These are phyloP conservation scores for Phortica variegata DNA, from an alignment of 1,140 invertebrate genomes.

Conservation along the genomic window DNA sequence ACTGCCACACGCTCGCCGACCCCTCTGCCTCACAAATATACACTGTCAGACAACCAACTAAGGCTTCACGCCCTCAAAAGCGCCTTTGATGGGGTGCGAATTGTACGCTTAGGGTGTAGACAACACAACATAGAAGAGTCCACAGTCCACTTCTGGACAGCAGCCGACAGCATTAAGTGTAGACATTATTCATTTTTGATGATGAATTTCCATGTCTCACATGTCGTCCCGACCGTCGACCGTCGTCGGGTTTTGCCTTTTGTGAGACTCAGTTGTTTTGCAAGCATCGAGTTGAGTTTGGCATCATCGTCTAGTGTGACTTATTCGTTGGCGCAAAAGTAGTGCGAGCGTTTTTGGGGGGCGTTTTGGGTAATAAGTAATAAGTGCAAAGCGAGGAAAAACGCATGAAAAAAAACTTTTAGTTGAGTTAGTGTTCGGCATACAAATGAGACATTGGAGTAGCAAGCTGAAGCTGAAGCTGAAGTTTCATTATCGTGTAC, in stretches of 20 bases:
- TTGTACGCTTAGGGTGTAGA: conserved; percentile 38
- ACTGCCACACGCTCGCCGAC: too few relatives aligned
- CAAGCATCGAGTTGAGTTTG: too few relatives aligned
- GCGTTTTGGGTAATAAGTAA: conserved; percentile 49
- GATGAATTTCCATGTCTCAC: conserved; percentile 55
- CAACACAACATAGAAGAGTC: background rate
- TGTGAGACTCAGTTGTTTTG: too few relatives aligned
- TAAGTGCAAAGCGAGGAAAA: conserved; percentile 38
- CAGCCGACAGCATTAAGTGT: conserved; percentile 45
- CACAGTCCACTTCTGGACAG: conserved; percentile 5
- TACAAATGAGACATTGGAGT: conserved; percentile 34
- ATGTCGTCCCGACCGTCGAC: too few relatives aligned
- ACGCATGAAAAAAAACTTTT: conserved; percentile 46
- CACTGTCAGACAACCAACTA: too few relatives aligned
- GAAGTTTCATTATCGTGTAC: conserved; percentile 36
- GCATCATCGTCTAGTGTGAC: too few relatives aligned
- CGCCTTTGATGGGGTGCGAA: conserved; percentile 50
- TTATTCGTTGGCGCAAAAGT: too few relatives aligned
- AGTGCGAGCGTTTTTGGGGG: background rate
- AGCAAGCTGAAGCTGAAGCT: conserved; percentile 6
- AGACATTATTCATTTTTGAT: conserved; percentile 56
- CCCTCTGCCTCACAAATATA: too few relatives aligned
- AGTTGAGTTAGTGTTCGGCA: conserved; percentile 48
- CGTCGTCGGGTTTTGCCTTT: conserved; percentile 30
- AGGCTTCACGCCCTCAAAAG: conserved; percentile 38